Percentiles rank a stretch among this genome's conserved stretches.
phyloP scores from a whole-genome alignment of 2,113 vertebrate genomes.

The Rhinopomastus cyanomelas region DNA sequence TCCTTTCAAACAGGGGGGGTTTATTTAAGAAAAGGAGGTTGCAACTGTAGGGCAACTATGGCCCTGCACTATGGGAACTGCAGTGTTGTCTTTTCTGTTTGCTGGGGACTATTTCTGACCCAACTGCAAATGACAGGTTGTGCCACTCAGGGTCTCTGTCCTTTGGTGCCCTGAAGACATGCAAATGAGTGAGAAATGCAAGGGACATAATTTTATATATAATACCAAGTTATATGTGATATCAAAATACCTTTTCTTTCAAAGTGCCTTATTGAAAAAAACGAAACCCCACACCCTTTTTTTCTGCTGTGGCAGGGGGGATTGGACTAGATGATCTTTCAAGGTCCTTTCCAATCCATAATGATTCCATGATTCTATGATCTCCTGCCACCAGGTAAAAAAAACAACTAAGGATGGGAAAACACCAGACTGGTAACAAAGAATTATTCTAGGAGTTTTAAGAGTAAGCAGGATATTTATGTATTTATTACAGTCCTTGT shows the following conservation, averaged over 20 bases:
- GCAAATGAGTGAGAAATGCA: not conserved
- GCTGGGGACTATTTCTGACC: not conserved
- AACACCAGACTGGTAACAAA: not conserved
- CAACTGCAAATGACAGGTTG: not conserved
- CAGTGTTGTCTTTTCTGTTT: not conserved
- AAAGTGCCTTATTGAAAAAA: not conserved
- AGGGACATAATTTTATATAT: not conserved
- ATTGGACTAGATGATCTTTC: no score
- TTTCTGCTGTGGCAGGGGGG: no score
- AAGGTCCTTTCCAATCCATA: no score
- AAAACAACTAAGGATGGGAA: not conserved
- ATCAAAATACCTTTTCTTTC: not conserved
- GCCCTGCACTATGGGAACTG: not conserved
- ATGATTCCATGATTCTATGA: no score
- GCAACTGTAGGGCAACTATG: not conserved
- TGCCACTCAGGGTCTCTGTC: not conserved
- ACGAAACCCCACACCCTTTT: not conserved
- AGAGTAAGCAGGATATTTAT: slow-evolving; percentile 34
- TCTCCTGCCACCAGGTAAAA: not conserved
- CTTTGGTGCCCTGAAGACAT: not conserved
- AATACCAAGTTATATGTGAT: not conserved
- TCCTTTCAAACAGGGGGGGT: not conserved
- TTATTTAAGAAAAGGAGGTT: not conserved
- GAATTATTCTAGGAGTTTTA: not conserved
- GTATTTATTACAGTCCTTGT: slow-evolving; percentile 36